phyloP scores from a whole-genome alignment of 2,797 vertebrate species.

The Tadarida brasiliensis region DNA sequence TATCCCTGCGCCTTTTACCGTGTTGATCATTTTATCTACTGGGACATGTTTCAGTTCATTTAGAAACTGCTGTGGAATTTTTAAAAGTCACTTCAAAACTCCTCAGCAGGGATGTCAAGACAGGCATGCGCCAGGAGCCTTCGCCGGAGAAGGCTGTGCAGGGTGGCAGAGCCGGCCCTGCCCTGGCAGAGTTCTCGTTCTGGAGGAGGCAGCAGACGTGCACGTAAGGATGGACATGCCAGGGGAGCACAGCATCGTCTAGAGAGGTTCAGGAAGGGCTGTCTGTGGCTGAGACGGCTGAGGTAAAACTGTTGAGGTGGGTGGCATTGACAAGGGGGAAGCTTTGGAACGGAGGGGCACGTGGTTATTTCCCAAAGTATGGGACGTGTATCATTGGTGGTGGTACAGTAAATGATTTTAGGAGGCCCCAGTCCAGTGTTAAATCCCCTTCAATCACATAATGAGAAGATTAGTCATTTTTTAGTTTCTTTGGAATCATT shows the following conservation, averaged over 20 bases:
- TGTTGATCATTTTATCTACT: background rate
- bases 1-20: background rate
- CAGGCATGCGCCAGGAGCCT: background rate
- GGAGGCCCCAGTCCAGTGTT: background rate
- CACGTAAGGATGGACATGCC: accelerated
- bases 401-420: background rate
- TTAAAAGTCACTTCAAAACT: constrained; percentile 3
- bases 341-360: background rate
- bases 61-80: background rate
- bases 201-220: background rate
- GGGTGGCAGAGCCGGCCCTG: background rate
- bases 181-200: background rate
- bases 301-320: background rate
- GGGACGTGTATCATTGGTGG: accelerated
- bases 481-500: background rate
- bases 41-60: background rate
- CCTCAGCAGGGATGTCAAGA: background rate
- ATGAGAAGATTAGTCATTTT: background rate
- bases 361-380: background rate
- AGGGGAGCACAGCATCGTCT: accelerated
- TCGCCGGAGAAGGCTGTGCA: background rate
- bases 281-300: background rate
- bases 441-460: background rate
- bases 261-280: background rate
- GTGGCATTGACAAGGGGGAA: background rate